Conservation (phyloP, 2,888 invertebrate genomes). For the Scaeva pyrastri region DNA sequence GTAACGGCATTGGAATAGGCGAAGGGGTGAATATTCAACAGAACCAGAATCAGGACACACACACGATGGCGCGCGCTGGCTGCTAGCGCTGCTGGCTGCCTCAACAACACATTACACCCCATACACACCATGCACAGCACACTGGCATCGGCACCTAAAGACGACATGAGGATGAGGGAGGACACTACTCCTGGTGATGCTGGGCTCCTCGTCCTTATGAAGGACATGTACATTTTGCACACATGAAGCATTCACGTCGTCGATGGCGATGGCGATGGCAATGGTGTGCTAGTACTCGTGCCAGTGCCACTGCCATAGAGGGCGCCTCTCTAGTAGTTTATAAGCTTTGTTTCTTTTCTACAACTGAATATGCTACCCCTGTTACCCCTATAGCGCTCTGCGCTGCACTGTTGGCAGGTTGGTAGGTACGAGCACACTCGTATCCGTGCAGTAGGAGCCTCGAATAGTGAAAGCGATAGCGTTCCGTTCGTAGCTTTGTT, state of each 20-base stretch:
- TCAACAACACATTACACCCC: constrained; percentile 20
- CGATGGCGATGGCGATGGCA: constrained; percentile 4
- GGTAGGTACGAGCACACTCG: not conserved
- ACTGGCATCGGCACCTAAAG: constrained; percentile 52
- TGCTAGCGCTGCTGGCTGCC: not conserved
- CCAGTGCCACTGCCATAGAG: too few relatives aligned
- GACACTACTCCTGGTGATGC: constrained; percentile 59
- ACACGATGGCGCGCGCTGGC: not conserved
- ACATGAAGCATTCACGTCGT: constrained; percentile 48
- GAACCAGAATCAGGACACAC: constrained; percentile 16
- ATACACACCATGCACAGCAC: constrained; percentile 44
- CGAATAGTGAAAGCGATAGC: constrained; percentile 65
- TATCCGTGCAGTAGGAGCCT: constrained; percentile 30
- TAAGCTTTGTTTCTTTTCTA: constrained; percentile 75
- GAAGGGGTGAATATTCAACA: constrained; percentile 18
- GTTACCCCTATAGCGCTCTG: constrained; percentile 19
- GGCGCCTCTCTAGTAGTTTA: constrained; percentile 54
- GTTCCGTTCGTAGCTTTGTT: constrained; percentile 63
- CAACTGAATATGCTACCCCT: too few relatives aligned
- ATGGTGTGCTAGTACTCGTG: constrained; percentile 7
- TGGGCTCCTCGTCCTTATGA: constrained; percentile 70
- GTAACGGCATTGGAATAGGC: not conserved
- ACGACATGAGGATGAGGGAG: constrained; percentile 48
- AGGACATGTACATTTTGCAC: constrained; percentile 72
- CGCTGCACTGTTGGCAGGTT: not conserved